A percentile compares a stretch with the other conserved stretches of the same genome.
Conservation (phyloP, 2,888 invertebrate genomes). For the Pachymerium ferrugineum region DNA sequence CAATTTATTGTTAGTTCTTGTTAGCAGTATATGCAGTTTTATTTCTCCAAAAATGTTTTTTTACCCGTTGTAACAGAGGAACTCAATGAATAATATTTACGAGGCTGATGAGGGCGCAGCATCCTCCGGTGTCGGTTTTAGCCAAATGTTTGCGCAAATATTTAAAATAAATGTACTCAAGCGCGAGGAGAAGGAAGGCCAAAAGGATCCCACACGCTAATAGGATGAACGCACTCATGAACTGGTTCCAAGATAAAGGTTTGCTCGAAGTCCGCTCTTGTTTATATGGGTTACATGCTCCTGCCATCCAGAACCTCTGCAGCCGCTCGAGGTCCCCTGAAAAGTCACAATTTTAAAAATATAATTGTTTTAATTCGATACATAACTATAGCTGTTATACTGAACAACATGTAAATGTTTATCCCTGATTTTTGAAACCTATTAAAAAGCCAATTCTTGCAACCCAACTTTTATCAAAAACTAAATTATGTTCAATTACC, state of each 20-base stretch:
- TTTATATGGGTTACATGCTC: constrained; percentile 86
- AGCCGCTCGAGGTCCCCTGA: constrained; percentile 86
- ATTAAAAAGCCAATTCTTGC: too few species aligned
- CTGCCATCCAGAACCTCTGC: constrained; percentile 90
- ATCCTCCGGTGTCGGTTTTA: constrained; percentile 81
- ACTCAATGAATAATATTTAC: constrained; percentile 53
- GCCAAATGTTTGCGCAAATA: constrained; percentile 77
- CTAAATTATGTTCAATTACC: constrained; percentile 54
- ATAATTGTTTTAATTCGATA: too few species aligned
- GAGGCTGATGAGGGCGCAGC: constrained; percentile 90
- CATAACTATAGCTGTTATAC: too few species aligned
- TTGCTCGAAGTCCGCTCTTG: constrained; percentile 80
- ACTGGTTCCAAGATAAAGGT: constrained; percentile 86
- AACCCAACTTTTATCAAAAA: too few species aligned
- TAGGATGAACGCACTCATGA: constrained; percentile 92
- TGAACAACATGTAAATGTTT: too few species aligned
- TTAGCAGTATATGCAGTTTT: neutral
- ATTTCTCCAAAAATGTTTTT: too few species aligned
- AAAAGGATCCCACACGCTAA: constrained; percentile 90
- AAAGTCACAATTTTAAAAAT: too few species aligned
- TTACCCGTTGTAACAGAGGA: too few species aligned
- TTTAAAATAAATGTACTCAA: constrained; percentile 93
- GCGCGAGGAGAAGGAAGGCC: constrained; percentile 74
- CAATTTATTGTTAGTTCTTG: neutral
- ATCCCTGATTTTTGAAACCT: too few species aligned